These are phyloP conservation scores for Oligia fasciuncula DNA, from an alignment of 2,888 invertebrate genomes.

Conservation along the genomic window DNA sequence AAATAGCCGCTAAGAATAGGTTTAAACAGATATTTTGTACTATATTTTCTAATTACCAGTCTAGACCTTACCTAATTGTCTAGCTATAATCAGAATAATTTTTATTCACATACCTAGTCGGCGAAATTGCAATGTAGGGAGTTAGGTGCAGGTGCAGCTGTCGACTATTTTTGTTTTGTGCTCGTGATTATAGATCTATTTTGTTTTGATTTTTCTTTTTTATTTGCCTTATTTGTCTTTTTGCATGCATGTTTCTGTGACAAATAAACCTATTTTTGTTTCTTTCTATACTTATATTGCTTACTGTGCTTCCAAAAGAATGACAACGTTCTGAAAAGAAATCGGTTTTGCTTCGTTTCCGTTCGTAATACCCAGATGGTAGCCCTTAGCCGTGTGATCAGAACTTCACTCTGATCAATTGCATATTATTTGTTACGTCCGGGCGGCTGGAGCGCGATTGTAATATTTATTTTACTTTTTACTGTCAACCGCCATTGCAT, in stretches of 20 bases:
- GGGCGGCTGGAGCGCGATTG: background rate
- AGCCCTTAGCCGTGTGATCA: background rate
- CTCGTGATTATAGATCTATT: background rate
- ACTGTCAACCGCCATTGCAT: background rate
- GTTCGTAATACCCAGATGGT: background rate
- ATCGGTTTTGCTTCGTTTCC: constrained; percentile 5
- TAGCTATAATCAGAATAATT: background rate
- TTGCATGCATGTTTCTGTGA: background rate
- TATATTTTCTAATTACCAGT: background rate
- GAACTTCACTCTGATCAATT: constrained; percentile 4
- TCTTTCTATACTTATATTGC: background rate
- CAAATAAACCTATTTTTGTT: background rate
- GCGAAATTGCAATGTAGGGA: background rate
- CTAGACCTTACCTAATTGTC: background rate
- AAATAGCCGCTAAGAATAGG: background rate
- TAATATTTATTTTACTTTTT: background rate
- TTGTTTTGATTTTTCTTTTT: background rate
- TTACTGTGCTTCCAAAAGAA: background rate
- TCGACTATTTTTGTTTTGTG: no score
- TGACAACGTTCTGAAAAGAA: constrained; percentile 13
- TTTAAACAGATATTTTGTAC: background rate
- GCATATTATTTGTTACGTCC: constrained; percentile 5
- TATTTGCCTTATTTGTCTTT: background rate
- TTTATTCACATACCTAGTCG: no score
- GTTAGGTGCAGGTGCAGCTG: no score